Evolutionary conservation across 2,888 invertebrate species (phyloP), one percentile per base, ranked within the genome.

Genomic region (Fissipunctia ypsillon): DNA sequence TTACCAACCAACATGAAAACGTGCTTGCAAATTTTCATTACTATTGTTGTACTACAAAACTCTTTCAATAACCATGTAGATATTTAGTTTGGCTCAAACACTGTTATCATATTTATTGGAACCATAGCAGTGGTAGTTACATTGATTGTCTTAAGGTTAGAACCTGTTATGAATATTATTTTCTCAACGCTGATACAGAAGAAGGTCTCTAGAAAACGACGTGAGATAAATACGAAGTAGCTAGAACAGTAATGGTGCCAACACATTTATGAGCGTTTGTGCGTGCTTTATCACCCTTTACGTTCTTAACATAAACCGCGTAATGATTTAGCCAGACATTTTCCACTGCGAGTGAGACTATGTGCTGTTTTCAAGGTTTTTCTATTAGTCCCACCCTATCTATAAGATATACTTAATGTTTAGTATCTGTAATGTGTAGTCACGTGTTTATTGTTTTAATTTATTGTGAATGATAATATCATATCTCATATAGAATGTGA

Each of bases 251-350:
- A 85, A 88, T 88, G 85, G 88, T 89, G 88, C 89, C 86, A 88
- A 88, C 86, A 89, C 89, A 89, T 92, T 93, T 90, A 93, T 87
- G 90, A 92, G 89, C 88, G 88, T 88, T 90, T 90, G 91, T 93
- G 93, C 94, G 94, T 95, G 95, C 93, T 93, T 90, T 95, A 94
- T 95, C 94, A 89, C 89, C 87, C 87, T 88, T 78, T 84, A 86
- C 82, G 83, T 90, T 91, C 91, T 93, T 92, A 92, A 90, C 91
- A 88, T 93, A 90, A 92, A 92, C 90, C 88, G 89, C 88, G 88
- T 90, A 91, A 91, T 89, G 87, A 90, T 91, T 88, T 88, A 86
- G 88, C 87, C 82, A 89, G 84, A 88, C 85, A 87, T 91, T 92
- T 92, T 91, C 88, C 87, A 90, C 88, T 90, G 84, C 81, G 78